phyloP scores from a whole-genome alignment of 37 sponge, comb jelly and placozoan species.

The Ephydatia muelleri region DNA sequence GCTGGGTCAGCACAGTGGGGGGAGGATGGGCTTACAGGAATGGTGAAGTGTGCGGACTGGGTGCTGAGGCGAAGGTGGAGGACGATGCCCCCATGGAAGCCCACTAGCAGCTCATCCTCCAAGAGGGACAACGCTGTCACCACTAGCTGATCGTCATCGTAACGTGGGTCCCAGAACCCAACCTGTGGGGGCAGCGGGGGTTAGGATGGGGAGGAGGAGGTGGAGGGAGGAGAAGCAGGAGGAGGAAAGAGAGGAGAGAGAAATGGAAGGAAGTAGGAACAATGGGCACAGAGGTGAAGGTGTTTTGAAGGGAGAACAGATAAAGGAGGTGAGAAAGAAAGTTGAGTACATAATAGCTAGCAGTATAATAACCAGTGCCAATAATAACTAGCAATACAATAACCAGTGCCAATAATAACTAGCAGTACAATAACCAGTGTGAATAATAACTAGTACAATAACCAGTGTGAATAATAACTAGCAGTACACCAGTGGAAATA shows the following conservation, averaged over 20 bases:
- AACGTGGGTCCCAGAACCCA: conserved; percentile 85
- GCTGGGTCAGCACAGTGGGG: too few relatives aligned
- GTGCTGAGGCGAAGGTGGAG: conserved; percentile 56
- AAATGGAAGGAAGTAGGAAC: background rate
- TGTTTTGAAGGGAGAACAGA: too few relatives aligned
- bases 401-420: too few relatives aligned
- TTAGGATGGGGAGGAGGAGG: background rate
- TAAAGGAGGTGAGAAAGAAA: too few relatives aligned
- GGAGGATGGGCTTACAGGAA: conserved; percentile 45
- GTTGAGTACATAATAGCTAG: too few relatives aligned
- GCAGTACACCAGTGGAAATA: background rate
- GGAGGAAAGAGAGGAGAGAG: background rate
- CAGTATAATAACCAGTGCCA: too few relatives aligned
- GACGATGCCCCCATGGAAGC: conserved; percentile 65
- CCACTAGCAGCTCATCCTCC: conserved; percentile 58
- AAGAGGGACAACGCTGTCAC: conserved; percentile 63
- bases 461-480: background rate
- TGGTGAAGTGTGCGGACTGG: conserved; percentile 55
- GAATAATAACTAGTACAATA: too few relatives aligned
- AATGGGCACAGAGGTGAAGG: too few relatives aligned
- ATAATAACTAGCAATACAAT: too few relatives aligned
- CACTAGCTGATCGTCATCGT: conserved; percentile 77
- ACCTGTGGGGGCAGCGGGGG: conserved; percentile 2
- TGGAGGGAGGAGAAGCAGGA: background rate
- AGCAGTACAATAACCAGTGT: too few relatives aligned